These are phyloP conservation scores for Pyxicephalus adspersus DNA, from an alignment of 2,113 vertebrate species.

Conservation along the genomic window DNA sequence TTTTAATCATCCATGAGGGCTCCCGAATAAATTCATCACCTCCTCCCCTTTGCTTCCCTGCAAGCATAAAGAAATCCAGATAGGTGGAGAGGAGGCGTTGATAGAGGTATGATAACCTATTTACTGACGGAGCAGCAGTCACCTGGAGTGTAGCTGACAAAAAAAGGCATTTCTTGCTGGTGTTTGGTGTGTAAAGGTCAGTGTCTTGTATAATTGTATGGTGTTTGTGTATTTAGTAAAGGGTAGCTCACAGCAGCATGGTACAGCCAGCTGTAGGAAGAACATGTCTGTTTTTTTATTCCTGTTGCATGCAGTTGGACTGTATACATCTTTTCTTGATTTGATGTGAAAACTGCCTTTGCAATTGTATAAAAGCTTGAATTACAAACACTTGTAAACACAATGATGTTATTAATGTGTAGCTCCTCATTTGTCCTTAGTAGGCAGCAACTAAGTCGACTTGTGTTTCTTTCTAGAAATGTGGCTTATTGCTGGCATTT, in stretches of 20 bases:
- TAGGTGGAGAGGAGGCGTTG: slow-evolving; percentile 41
- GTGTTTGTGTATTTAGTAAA: neutral
- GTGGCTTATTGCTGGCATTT: no score
- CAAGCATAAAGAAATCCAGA: slow-evolving; percentile 40
- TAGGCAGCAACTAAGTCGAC: no score
- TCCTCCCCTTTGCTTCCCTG: slow-evolving; percentile 35
- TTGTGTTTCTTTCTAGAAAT: no score
- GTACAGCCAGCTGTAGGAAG: no score
- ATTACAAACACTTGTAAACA: no score
- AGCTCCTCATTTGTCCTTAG: no score
- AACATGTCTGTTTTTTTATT: neutral
- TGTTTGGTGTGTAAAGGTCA: slow-evolving; percentile 13
- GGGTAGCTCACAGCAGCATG: no score
- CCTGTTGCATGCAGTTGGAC: no score
- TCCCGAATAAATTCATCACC: slow-evolving; percentile 15
- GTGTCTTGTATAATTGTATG: neutral
- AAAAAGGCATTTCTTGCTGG: slow-evolving; percentile 17
- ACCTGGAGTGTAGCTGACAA: slow-evolving; percentile 11
- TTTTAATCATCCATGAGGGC: slow-evolving; percentile 2
- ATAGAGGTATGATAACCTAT: slow-evolving; percentile 51
- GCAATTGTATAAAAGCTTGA: no score
- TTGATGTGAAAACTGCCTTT: no score
- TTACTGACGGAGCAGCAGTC: slow-evolving; percentile 12
- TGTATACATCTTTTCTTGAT: no score
- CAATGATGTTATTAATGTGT: no score